Percentiles rank a stretch among this genome's conserved stretches.
Conservation (phyloP, 2,888 invertebrate species). For the Allophyes oxyacanthae region DNA sequence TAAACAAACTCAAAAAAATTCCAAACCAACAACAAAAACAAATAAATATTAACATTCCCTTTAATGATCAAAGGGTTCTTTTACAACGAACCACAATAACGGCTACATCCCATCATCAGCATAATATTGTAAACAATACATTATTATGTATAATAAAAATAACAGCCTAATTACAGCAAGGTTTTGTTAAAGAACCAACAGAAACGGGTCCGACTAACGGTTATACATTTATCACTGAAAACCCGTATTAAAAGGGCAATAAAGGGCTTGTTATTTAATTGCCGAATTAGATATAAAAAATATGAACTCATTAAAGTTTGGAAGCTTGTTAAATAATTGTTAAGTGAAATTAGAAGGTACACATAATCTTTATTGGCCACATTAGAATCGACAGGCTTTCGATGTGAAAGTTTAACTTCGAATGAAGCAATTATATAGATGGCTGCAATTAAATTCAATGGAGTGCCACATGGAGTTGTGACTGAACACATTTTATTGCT, state of each 20-base stretch:
- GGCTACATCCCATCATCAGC: conserved; percentile 28
- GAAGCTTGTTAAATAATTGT: conserved; percentile 72
- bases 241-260: conserved; percentile 29
- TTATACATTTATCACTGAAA: conserved; percentile 28
- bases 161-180: conserved; percentile 48
- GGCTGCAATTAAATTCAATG: conserved; percentile 84
- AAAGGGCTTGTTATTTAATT: conserved; percentile 59
- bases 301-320: conserved; percentile 65
- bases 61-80: conserved; percentile 43
- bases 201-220: conserved; percentile 21
- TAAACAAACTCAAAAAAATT: conserved; percentile 4
- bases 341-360: conserved; percentile 70
- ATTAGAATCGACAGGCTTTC: conserved; percentile 81
- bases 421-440: conserved; percentile 86
- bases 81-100: conserved; percentile 29
- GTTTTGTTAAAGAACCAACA: conserved; percentile 36
- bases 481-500: conserved; percentile 80
- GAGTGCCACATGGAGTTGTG: conserved; percentile 80
- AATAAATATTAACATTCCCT: conserved; percentile 34
- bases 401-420: conserved; percentile 77
- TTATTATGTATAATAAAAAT: conserved; percentile 50
- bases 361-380: conserved; percentile 79
- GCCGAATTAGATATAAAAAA: conserved; percentile 59
- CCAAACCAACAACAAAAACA: background rate
- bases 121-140: conserved; percentile 43